Conservation (phyloP, 2,888 invertebrate genomes). For the Epiblema foenella region DNA sequence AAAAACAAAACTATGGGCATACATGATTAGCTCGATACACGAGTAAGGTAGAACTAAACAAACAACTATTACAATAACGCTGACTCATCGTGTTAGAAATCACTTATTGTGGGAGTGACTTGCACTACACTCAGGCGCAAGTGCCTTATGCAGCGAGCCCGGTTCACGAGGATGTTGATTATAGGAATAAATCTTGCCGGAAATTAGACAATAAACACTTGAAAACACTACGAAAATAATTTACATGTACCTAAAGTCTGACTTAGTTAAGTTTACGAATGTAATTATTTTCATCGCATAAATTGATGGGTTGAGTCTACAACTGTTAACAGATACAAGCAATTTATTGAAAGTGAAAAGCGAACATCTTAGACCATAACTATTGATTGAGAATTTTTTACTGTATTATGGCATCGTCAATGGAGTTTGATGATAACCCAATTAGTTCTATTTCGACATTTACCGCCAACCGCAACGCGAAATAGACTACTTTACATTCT, state of each 20-base stretch:
- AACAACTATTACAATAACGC: constrained; percentile 83
- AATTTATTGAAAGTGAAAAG: not conserved
- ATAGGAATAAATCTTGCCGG: not conserved
- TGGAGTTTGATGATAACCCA: too few relatives aligned
- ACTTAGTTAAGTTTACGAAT: too few relatives aligned
- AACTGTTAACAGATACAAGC: not conserved
- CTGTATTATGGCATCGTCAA: too few relatives aligned
- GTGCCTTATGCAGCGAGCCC: constrained; percentile 69
- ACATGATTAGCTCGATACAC: constrained; percentile 84
- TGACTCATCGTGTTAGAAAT: constrained; percentile 81
- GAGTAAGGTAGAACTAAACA: constrained; percentile 85
- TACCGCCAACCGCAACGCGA: too few relatives aligned
- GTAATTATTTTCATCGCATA: too few relatives aligned
- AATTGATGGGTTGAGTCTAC: too few relatives aligned
- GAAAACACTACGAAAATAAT: not conserved
- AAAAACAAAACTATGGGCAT: constrained; percentile 85
- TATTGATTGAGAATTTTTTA: not conserved
- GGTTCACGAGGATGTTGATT: not conserved
- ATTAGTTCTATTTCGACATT: too few relatives aligned
- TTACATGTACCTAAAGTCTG: not conserved
- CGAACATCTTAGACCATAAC: not conserved
- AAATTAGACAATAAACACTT: not conserved
- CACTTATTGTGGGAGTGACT: constrained; percentile 83
- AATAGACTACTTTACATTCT: too few relatives aligned
- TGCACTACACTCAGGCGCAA: constrained; percentile 64